A percentile compares a stretch with the other conserved stretches of the same genome.
phyloP scores from a whole-genome alignment of 2,888 invertebrate species.

The Apodemia zela region DNA sequence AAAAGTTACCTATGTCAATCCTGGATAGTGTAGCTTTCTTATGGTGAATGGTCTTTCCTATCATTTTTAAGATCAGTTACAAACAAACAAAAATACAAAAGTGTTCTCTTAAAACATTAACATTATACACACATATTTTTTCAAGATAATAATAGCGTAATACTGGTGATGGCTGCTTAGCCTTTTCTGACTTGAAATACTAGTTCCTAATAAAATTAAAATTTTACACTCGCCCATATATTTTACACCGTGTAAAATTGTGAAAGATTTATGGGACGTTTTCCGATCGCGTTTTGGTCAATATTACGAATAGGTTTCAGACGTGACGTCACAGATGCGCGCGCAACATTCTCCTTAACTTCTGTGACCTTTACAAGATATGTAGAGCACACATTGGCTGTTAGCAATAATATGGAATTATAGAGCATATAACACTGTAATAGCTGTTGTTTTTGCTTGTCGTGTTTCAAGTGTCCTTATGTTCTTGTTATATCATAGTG shows the following conservation, averaged over 20 bases:
- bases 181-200: no score
- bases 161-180: no score
- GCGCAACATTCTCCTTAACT: slow-evolving; percentile 42
- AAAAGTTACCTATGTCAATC: no score
- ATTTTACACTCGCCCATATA: neutral
- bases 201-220: no score
- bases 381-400: neutral
- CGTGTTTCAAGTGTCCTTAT: neutral
- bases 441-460: neutral
- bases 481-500: neutral
- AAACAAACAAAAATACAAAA: no score
- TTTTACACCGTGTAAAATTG: neutral
- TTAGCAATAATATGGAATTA: neutral
- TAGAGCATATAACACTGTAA: neutral
- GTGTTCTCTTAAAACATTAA: no score
- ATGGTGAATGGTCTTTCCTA: no score
- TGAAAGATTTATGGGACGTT: slow-evolving; percentile 28
- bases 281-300: slow-evolving; percentile 43
- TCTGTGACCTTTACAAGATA: slow-evolving; percentile 49
- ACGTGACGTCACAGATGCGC: slow-evolving; percentile 60
- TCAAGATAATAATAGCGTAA: no score
- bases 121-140: no score
- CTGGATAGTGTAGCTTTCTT: no score
- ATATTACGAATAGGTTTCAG: slow-evolving; percentile 47
- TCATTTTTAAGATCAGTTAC: no score